Evolutionary conservation across 2,888 invertebrate species (phyloP).

Genomic region (Brachyopa scutellaris): DNA sequence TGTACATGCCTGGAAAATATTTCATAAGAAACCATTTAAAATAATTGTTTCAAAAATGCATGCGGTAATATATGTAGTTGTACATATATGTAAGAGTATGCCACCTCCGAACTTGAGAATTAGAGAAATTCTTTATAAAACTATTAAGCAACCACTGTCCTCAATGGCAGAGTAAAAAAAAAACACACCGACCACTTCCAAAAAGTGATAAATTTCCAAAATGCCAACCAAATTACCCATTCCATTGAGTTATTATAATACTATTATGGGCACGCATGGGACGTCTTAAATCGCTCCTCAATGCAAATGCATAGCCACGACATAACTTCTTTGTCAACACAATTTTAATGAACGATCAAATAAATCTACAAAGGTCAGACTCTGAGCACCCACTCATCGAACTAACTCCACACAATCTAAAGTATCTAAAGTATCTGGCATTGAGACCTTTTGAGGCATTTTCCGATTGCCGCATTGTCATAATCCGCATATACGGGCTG

Average conservation of each 20-base stretch:
- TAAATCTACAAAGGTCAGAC: slow-evolving; percentile 32
- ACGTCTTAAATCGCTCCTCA: not conserved
- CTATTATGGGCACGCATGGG: slow-evolving; percentile 1
- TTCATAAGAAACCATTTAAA: too few species aligned
- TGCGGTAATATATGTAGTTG: too few species aligned
- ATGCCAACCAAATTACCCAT: not conserved
- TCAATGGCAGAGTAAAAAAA: too few species aligned
- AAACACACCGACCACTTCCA: not conserved
- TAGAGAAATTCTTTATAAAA: too few species aligned
- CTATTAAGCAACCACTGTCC: not conserved
- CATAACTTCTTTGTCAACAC: not conserved
- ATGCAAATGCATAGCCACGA: not conserved
- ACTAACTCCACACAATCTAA: not conserved
- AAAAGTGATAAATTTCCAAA: not conserved
- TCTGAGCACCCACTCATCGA: slow-evolving; percentile 14
- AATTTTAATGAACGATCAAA: slow-evolving; percentile 5
- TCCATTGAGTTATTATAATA: slow-evolving; percentile 29
- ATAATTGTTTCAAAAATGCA: too few species aligned
- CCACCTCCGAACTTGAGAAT: too few species aligned
- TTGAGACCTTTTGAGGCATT: not conserved
- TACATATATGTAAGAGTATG: too few species aligned
- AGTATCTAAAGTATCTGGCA: not conserved
- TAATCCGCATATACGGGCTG: not conserved
- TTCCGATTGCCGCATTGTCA: not conserved
- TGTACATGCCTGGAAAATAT: too few species aligned